Conservation (phyloP, 2,888 invertebrate species). For the Bruchidius siliquastri region DNA sequence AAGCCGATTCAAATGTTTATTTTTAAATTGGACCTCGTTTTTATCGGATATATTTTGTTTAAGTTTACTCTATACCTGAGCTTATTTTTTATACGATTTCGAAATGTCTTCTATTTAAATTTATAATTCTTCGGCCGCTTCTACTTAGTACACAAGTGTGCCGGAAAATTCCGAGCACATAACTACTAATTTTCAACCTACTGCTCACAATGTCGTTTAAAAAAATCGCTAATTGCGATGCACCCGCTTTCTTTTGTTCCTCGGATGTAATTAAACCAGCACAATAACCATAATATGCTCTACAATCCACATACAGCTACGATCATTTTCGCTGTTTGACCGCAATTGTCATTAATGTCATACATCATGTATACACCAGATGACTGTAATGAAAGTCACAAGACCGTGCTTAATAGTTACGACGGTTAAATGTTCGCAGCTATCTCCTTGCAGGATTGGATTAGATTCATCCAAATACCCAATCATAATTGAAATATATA, state of each 20-base stretch:
- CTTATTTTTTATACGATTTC: too few relatives aligned
- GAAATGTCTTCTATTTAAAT: too few relatives aligned
- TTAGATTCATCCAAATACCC: too few relatives aligned
- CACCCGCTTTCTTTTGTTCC: neutral
- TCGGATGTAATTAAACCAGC: neutral
- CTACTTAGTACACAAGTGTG: neutral
- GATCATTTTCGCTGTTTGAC: neutral
- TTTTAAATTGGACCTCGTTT: too few relatives aligned
- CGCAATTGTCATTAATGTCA: neutral
- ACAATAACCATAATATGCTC: neutral
- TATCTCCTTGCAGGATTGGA: too few relatives aligned
- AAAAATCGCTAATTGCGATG: conserved; percentile 1
- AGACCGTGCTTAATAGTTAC: neutral
- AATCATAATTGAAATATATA: too few relatives aligned
- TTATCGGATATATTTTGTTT: too few relatives aligned
- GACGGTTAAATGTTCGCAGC: neutral
- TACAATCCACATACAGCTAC: neutral
- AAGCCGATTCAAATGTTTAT: too few relatives aligned
- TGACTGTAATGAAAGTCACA: neutral
- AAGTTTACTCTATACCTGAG: too few relatives aligned
- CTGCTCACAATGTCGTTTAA: neutral
- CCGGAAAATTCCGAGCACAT: neutral
- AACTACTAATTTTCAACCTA: neutral
- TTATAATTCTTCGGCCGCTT: too few relatives aligned
- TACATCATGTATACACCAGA: neutral